These are phyloP conservation scores for Strigamia transsilvanica DNA, from an alignment of 2,888 invertebrate species.

Conservation along the genomic window DNA sequence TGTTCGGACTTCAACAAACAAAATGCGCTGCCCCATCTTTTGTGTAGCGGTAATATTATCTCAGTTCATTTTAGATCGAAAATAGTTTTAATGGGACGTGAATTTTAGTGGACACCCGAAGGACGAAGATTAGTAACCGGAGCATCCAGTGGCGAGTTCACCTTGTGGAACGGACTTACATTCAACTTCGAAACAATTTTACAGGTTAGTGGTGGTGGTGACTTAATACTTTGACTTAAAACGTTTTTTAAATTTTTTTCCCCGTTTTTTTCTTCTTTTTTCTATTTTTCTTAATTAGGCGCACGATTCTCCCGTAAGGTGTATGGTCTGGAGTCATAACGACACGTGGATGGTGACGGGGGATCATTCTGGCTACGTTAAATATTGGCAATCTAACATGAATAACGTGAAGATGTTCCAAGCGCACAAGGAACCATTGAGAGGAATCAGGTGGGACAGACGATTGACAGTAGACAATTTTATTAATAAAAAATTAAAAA, in stretches of 20 bases:
- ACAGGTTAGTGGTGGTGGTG: conserved; percentile 72
- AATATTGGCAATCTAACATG: conserved; percentile 99
- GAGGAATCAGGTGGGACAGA: conserved; percentile 86
- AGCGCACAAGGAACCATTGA: conserved; percentile 99
- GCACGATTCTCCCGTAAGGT: conserved; percentile 98
- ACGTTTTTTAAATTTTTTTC: conserved; percentile 59
- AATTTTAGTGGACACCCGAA: conserved; percentile 91
- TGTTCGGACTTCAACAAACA: conserved; percentile 99
- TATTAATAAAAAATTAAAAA: conserved; percentile 32
- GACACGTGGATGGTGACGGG: conserved; percentile 99
- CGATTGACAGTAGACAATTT: conserved; percentile 38
- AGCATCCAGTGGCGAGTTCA: conserved; percentile 99
- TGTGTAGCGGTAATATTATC: conserved; percentile 76
- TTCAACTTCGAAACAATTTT: conserved; percentile 99
- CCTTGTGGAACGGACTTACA: conserved; percentile 99
- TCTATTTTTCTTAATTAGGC: conserved; percentile 71
- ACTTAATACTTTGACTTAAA: conserved; percentile 29
- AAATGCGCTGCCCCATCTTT: conserved; percentile 99
- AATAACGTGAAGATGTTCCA: conserved; percentile 99
- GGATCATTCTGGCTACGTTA: conserved; percentile 97
- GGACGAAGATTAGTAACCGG: conserved; percentile 97
- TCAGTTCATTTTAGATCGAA: conserved; percentile 59
- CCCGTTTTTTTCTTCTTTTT: conserved; percentile 48
- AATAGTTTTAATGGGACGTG: background rate
- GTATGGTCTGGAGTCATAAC: conserved; percentile 99